Conservation (phyloP, 1,140 invertebrate species). For the Cydia pomonella region DNA sequence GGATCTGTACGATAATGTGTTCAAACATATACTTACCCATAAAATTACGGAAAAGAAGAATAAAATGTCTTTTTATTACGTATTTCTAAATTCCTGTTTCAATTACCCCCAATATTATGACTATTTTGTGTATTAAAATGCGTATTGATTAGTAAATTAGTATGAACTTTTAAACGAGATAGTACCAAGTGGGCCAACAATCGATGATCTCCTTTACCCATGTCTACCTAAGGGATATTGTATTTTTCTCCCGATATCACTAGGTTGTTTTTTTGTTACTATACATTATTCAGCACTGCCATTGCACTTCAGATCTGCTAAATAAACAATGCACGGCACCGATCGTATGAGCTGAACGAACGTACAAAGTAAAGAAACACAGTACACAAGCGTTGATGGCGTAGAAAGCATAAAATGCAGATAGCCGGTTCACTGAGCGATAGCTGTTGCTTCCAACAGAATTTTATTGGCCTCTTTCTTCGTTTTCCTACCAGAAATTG, state of each 20-base stretch:
- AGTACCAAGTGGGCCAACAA: no score
- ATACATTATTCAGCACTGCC: conserved; percentile 42
- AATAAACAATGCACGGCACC: conserved; percentile 53
- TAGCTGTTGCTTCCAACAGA: conserved; percentile 53
- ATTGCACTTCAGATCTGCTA: conserved; percentile 46
- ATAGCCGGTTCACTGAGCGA: conserved; percentile 62
- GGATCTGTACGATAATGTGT: no score
- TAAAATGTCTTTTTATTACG: no score
- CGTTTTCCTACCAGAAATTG: conserved; percentile 46
- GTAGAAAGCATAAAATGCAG: conserved; percentile 68
- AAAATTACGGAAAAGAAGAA: no score
- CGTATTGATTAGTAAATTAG: no score
- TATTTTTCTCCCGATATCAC: background rate
- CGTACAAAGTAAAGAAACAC: conserved; percentile 62
- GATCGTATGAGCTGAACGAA: conserved; percentile 34
- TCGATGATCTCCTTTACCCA: no score
- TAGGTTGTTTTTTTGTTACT: background rate
- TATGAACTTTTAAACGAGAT: no score
- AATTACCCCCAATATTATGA: no score
- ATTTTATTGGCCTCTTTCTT: conserved; percentile 64
- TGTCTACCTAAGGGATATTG: no score
- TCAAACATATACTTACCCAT: no score
- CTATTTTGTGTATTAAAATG: no score
- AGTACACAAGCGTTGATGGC: conserved; percentile 50
- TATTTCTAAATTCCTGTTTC: no score